Conservation (phyloP, 2,888 invertebrate species). For the Diadromus collaris region DNA sequence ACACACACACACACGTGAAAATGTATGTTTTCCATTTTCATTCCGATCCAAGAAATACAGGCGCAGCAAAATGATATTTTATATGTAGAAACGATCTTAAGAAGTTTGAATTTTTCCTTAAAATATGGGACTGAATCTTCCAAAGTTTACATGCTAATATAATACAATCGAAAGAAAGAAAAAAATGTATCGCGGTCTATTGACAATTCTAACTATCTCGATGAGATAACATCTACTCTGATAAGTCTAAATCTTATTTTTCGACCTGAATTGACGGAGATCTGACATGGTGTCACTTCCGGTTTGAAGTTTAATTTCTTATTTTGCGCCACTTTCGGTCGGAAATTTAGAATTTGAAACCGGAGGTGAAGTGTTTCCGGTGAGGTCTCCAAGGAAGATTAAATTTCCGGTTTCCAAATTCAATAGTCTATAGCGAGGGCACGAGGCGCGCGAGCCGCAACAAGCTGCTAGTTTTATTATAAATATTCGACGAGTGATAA, state of each 20-base stretch:
- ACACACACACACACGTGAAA: conserved; percentile 27
- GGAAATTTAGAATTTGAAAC: neutral
- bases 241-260: conserved; percentile 13
- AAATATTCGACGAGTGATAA: conserved; percentile 13
- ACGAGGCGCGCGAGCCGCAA: neutral
- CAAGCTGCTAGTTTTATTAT: neutral
- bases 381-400: neutral
- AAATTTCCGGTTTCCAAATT: too few species aligned
- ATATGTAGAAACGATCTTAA: conserved; percentile 10
- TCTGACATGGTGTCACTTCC: too few species aligned
- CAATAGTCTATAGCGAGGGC: neutral
- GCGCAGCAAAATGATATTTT: conserved; percentile 19
- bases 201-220: conserved; percentile 22
- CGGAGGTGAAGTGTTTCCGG: neutral
- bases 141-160: conserved; percentile 38
- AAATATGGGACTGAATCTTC: conserved; percentile 39
- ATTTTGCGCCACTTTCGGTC: neutral
- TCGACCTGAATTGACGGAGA: neutral
- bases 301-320: too few species aligned
- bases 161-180: neutral
- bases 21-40: conserved; percentile 43
- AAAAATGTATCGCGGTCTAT: conserved; percentile 6
- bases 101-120: conserved; percentile 1
- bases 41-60: conserved; percentile 48
- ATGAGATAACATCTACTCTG: conserved; percentile 22